These are phyloP conservation scores for Bombus confusus DNA, from an alignment of 1,140 invertebrate species.

Conservation along the genomic window DNA sequence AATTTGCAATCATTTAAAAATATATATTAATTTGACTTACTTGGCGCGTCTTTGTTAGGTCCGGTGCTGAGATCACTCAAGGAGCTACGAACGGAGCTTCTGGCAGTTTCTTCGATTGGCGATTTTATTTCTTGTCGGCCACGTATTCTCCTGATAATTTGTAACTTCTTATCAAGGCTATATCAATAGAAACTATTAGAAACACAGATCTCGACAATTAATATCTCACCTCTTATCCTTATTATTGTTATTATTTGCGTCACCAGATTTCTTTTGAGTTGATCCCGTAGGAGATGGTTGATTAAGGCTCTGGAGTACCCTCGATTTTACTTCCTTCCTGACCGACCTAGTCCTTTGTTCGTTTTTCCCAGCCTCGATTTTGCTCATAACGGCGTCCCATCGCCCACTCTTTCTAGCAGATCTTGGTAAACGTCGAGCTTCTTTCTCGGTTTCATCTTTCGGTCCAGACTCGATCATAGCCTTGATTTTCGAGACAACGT, in stretches of 20 bases:
- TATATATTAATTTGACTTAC: slow-evolving; percentile 71
- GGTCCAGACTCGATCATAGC: slow-evolving; percentile 85
- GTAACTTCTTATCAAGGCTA: slow-evolving; percentile 12
- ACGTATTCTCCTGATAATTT: slow-evolving; percentile 73
- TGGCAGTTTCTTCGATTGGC: slow-evolving; percentile 79
- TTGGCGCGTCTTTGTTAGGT: slow-evolving; percentile 76
- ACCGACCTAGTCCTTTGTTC: slow-evolving; percentile 86
- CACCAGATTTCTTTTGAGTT: slow-evolving; percentile 67
- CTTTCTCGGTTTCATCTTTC: slow-evolving; percentile 80
- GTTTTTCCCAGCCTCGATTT: slow-evolving; percentile 88
- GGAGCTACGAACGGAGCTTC: slow-evolving; percentile 81
- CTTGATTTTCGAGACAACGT: slow-evolving; percentile 89
- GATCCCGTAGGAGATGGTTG: slow-evolving; percentile 66
- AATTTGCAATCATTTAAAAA: slow-evolving; percentile 12
- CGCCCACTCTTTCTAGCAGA: slow-evolving; percentile 83
- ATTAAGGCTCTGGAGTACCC: slow-evolving; percentile 83
- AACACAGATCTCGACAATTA: not conserved
- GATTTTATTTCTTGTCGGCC: slow-evolving; percentile 77
- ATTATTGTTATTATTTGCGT: slow-evolving; percentile 76
- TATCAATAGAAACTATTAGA: not conserved
- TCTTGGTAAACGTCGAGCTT: slow-evolving; percentile 72
- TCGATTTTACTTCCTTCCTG: slow-evolving; percentile 91
- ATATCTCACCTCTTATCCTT: slow-evolving; percentile 77
- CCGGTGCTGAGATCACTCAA: slow-evolving; percentile 81
- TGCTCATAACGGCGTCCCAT: slow-evolving; percentile 92